phyloP scores from a whole-genome alignment of 2,113 vertebrate genomes.

The Melospiza georgiana region DNA sequence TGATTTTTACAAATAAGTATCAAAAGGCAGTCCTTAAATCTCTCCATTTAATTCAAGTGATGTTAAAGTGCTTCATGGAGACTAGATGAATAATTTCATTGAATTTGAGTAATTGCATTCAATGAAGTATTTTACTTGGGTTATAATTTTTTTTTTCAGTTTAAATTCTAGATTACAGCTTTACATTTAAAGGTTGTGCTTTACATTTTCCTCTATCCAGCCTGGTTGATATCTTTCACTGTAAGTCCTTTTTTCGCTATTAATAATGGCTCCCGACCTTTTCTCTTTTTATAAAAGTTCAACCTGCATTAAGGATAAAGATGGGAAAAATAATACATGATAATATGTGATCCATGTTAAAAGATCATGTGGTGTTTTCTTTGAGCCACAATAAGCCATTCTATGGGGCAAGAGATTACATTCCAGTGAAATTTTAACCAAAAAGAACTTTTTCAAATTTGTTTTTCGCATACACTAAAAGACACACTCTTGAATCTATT shows the following conservation, averaged over 20 bases:
- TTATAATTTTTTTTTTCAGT: background rate
- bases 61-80: slow-evolving; percentile 19
- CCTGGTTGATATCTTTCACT: background rate
- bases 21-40: slow-evolving; percentile 41
- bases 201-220: background rate
- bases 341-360: background rate
- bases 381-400: background rate
- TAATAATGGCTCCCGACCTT: background rate
- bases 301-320: background rate
- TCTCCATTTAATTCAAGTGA: slow-evolving; percentile 21
- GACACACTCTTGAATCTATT: background rate
- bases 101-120: slow-evolving; percentile 12
- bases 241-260: background rate
- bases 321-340: background rate
- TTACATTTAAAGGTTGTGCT: background rate
- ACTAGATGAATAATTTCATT: slow-evolving; percentile 17
- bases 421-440: background rate
- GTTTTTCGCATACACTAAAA: background rate
- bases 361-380: background rate
- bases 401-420: background rate
- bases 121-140: background rate
- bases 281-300: background rate
- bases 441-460: background rate
- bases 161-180: background rate
- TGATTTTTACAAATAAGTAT: slow-evolving; percentile 37